Percentiles rank a stretch among this genome's conserved stretches.
These are phyloP conservation scores for Ganaspis brasiliensis DNA, from an alignment of 2,888 invertebrate species.

Conservation along the genomic window DNA sequence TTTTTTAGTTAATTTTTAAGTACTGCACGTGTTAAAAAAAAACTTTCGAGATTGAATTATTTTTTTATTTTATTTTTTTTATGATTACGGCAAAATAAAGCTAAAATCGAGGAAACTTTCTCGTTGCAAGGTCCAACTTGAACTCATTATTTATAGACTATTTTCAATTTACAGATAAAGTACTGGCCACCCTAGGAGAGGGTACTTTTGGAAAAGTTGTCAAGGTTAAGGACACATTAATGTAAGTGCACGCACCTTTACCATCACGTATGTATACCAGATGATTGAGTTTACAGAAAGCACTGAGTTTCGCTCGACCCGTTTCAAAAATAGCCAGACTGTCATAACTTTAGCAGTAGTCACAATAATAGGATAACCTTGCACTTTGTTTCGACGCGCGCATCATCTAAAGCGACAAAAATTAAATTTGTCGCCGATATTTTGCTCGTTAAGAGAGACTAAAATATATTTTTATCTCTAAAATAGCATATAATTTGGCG, in stretches of 20 bases:
- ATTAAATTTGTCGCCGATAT: conserved; percentile 16
- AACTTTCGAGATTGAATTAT: conserved; percentile 44
- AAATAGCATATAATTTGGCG: not conserved
- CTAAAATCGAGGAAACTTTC: conserved; percentile 42
- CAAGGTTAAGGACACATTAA: conserved; percentile 97
- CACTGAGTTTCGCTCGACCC: conserved; percentile 30
- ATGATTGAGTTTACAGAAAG: conserved; percentile 24
- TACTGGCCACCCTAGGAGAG: conserved; percentile 98
- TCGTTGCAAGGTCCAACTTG: conserved; percentile 68
- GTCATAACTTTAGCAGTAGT: conserved; percentile 71
- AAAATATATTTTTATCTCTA: conserved; percentile 21
- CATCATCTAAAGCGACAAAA: conserved; percentile 59
- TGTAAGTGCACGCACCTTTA: conserved; percentile 84
- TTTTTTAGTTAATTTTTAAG: not conserved
- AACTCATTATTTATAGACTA: conserved; percentile 76
- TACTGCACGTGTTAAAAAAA: conserved; percentile 49
- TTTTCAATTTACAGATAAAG: conserved; percentile 96
- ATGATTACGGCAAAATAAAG: conserved; percentile 45
- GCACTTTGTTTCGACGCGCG: conserved; percentile 69
- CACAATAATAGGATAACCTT: conserved; percentile 75
- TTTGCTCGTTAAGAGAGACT: not conserved
- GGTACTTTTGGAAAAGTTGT: conserved; percentile 99
- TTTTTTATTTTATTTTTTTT: conserved; percentile 40
- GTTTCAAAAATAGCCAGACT: conserved; percentile 68
- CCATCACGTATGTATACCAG: conserved; percentile 34